phyloP scores from a whole-genome alignment of 2,113 vertebrate genomes.

The Pleuronectes platessa region DNA sequence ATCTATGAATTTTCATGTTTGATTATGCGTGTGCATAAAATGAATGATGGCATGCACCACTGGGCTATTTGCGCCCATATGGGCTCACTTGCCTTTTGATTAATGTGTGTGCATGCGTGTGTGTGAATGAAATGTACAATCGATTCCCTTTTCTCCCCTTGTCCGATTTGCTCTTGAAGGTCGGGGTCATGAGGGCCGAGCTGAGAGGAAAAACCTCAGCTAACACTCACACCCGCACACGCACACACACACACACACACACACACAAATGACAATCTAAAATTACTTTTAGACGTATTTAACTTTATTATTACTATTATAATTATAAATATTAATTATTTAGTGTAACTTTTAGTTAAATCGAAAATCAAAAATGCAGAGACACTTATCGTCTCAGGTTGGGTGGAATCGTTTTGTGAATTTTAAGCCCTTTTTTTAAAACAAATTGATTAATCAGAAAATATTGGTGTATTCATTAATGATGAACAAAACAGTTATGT shows the following conservation, averaged over 20 bases:
- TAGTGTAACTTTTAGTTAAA: too few relatives aligned
- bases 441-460: too few relatives aligned
- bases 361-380: too few relatives aligned
- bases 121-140: constrained; percentile 76
- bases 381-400: too few relatives aligned
- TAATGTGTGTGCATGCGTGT: constrained; percentile 70
- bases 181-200: constrained; percentile 61
- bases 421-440: too few relatives aligned
- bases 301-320: too few relatives aligned
- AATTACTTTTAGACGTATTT: too few relatives aligned
- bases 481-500: too few relatives aligned
- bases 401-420: too few relatives aligned
- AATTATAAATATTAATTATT: too few relatives aligned
- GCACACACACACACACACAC: background rate
- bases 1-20: constrained; percentile 53
- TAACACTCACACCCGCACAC: background rate
- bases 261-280: too few relatives aligned
- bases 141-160: constrained; percentile 62
- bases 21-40: constrained; percentile 62
- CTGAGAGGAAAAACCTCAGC: constrained; percentile 24
- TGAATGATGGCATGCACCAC: constrained; percentile 48
- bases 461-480: too few relatives aligned
- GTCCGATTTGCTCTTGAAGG: constrained; percentile 73
- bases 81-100: constrained; percentile 62
- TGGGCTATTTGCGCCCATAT: constrained; percentile 55